phyloP scores from a whole-genome alignment of 2,113 vertebrate species.

The Istiophorus platypterus region DNA sequence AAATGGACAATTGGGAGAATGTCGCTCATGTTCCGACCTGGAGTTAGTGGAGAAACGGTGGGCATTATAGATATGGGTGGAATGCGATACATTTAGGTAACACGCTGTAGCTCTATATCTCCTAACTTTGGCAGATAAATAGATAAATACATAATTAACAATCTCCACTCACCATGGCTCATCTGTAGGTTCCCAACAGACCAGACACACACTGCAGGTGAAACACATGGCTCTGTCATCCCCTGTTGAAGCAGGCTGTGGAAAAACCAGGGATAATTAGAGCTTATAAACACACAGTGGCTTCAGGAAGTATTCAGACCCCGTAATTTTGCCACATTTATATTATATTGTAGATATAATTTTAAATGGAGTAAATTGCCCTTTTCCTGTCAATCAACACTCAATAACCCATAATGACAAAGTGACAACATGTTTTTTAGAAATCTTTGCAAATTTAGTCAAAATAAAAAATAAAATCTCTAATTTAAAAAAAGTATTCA shows the following conservation, averaged over 20 bases:
- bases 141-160: neutral
- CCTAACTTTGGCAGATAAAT: neutral
- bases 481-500: neutral
- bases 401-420: too few species aligned
- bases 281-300: neutral
- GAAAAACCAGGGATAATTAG: neutral
- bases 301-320: neutral
- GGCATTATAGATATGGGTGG: neutral
- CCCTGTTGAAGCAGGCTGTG: constrained; percentile 95
- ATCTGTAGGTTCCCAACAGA: constrained; percentile 99
- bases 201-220: constrained; percentile 98
- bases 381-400: neutral
- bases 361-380: neutral
- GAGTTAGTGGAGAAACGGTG: neutral
- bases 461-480: neutral
- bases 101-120: neutral
- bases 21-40: constrained; percentile 99
- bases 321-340: neutral
- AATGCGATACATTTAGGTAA: neutral
- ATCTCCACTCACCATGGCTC: constrained; percentile 91
- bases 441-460: too few species aligned
- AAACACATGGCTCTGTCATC: constrained; percentile 99
- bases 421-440: too few species aligned
- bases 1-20: constrained; percentile 99
- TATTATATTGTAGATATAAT: neutral